These are phyloP conservation scores for Goniozus legneri DNA, from an alignment of 1,140 invertebrate species.

Conservation along the genomic window DNA sequence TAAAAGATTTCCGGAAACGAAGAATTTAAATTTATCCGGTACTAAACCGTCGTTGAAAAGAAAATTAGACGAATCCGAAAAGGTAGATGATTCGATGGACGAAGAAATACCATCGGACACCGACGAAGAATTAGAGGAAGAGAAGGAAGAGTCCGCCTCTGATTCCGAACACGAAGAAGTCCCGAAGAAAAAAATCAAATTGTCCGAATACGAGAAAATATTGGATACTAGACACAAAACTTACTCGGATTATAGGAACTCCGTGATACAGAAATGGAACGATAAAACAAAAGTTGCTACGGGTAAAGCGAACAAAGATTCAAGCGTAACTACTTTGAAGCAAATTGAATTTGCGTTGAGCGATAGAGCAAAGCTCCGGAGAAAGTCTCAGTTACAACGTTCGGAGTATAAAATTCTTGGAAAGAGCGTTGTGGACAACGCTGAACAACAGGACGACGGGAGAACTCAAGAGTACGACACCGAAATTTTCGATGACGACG, in stretches of 20 bases:
- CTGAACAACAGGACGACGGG: constrained; percentile 35
- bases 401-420: constrained; percentile 73
- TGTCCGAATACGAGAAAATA: constrained; percentile 60
- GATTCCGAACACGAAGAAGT: constrained; percentile 45
- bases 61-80: constrained; percentile 4
- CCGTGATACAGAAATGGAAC: constrained; percentile 87
- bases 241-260: constrained; percentile 71
- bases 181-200: constrained; percentile 60
- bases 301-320: constrained; percentile 60
- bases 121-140: constrained; percentile 52
- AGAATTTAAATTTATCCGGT: constrained; percentile 38
- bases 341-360: constrained; percentile 83
- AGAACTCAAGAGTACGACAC: constrained; percentile 65
- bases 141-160: constrained; percentile 36
- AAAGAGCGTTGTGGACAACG: constrained; percentile 33
- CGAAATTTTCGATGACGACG: constrained; percentile 95
- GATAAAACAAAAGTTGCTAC: constrained; percentile 77
- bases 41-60: constrained; percentile 24
- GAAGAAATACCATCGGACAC: constrained; percentile 55
- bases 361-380: constrained; percentile 74
- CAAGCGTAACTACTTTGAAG: constrained; percentile 74
- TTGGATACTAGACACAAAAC: constrained; percentile 62
- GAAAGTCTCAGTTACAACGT: constrained; percentile 77
- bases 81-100: constrained; percentile 45
- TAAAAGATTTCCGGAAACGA: constrained; percentile 66